phyloP scores from a whole-genome alignment of 2,888 invertebrate genomes.

The Arenicola marina region DNA sequence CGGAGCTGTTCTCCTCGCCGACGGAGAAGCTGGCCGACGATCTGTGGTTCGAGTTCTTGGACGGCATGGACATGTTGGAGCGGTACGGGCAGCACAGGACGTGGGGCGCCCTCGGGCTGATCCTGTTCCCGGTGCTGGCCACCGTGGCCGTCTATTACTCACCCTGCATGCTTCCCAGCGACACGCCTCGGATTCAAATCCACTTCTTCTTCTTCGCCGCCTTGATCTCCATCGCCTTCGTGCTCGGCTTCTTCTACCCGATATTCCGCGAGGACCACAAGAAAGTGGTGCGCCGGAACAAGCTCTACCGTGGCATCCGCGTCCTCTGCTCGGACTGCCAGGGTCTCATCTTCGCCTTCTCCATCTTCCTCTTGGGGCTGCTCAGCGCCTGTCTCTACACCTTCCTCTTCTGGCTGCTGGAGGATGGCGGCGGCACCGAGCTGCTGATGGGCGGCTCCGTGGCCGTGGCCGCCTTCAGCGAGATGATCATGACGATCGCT shows the following conservation, averaged over 20 bases:
- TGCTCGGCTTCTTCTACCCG: conserved; percentile 49
- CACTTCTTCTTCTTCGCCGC: conserved; percentile 52
- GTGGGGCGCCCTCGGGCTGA: conserved; percentile 48
- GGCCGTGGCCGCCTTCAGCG: conserved; percentile 45
- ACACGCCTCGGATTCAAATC: conserved; percentile 48
- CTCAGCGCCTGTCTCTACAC: conserved; percentile 46
- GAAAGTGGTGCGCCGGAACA: conserved; percentile 21
- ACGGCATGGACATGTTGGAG: conserved; percentile 52
- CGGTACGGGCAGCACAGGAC: conserved; percentile 53
- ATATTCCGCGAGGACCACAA: conserved; percentile 41
- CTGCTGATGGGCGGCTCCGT: conserved; percentile 48
- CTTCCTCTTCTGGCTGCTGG: conserved; percentile 53
- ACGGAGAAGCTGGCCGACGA: conserved; percentile 46
- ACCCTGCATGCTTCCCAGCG: conserved; percentile 45
- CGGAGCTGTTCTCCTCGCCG: conserved; percentile 38
- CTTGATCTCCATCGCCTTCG: conserved; percentile 42
- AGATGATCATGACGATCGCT: conserved; percentile 48
- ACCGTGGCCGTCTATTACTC: conserved; percentile 47
- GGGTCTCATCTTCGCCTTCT: conserved; percentile 42
- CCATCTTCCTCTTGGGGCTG: conserved; percentile 48
- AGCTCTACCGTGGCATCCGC: conserved; percentile 37
- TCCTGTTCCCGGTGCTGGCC: conserved; percentile 45
- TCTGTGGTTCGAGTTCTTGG: conserved; percentile 56
- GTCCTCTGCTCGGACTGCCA: conserved; percentile 45
- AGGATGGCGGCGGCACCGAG: conserved; percentile 49